Conservation (phyloP, 2,888 invertebrate genomes). For the Thymelicus sylvestris region DNA sequence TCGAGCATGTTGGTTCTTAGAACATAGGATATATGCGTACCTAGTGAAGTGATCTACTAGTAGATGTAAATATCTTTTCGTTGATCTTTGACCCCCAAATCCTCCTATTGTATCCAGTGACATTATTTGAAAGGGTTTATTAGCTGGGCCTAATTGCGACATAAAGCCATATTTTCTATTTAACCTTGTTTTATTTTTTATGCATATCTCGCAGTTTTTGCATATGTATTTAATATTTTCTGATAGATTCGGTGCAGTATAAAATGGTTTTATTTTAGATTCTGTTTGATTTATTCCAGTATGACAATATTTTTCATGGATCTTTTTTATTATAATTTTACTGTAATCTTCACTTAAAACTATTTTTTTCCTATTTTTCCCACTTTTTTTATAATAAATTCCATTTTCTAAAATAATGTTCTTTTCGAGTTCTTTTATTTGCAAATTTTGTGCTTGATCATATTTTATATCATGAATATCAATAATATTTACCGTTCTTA, state of each 20-base stretch:
- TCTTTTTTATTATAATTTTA: conserved; percentile 35
- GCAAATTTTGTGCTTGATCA: conserved; percentile 38
- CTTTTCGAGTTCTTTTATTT: conserved; percentile 33
- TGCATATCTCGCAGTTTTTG: conserved; percentile 42
- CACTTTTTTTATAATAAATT: conserved; percentile 39
- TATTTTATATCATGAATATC: conserved; percentile 28
- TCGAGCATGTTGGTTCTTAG: conserved; percentile 6
- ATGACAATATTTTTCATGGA: conserved; percentile 37
- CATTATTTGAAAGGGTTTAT: conserved; percentile 41
- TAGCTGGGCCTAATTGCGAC: conserved; percentile 46
- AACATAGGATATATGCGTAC: conserved; percentile 44
- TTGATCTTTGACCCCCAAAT: conserved; percentile 46
- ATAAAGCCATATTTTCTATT: conserved; percentile 43
- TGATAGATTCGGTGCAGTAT: conserved; percentile 40
- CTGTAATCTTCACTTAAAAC: conserved; percentile 40
- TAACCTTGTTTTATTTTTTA: conserved; percentile 44
- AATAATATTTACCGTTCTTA: conserved; percentile 22
- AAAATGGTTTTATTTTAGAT: conserved; percentile 36
- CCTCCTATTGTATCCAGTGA: conserved; percentile 47
- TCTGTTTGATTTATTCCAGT: conserved; percentile 42
- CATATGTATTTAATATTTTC: conserved; percentile 40
- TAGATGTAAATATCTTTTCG: conserved; percentile 47
- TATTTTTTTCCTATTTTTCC: conserved; percentile 38
- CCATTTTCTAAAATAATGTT: conserved; percentile 25
- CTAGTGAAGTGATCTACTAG: conserved; percentile 40